A percentile compares a stretch with the other conserved stretches of the same genome.
phyloP scores from a whole-genome alignment of 2,888 invertebrate species.

The Parnassius glacialis region DNA sequence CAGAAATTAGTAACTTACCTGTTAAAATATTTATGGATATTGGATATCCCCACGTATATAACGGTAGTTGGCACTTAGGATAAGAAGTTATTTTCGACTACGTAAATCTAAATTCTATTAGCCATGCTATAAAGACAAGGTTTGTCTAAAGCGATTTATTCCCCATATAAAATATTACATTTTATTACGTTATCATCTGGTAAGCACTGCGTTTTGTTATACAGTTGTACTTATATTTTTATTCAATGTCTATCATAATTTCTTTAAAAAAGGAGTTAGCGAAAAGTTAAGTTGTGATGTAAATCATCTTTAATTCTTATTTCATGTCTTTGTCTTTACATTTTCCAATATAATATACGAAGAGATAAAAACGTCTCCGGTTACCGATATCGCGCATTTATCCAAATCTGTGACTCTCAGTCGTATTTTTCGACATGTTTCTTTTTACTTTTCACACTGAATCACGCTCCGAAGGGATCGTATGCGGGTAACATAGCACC shows the following conservation, averaged over 20 bases:
- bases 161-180: neutral
- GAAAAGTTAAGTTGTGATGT: no score
- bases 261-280: no score
- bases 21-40: neutral
- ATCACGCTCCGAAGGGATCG: neutral
- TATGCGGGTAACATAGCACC: neutral
- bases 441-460: neutral
- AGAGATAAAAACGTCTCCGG: neutral
- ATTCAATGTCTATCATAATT: no score
- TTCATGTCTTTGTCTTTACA: neutral
- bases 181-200: neutral
- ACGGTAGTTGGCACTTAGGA: neutral
- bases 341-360: neutral
- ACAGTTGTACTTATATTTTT: neutral
- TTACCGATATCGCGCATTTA: neutral
- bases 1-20: no score
- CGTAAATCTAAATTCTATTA: slow-evolving; percentile 43
- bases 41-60: neutral
- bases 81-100: slow-evolving; percentile 9
- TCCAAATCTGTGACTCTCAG: neutral
- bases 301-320: no score
- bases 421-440: neutral
- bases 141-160: slow-evolving; percentile 2
- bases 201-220: neutral
- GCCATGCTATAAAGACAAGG: slow-evolving; percentile 16